These are phyloP conservation scores for Myocastor coypus DNA, from an alignment of 2,113 vertebrate genomes.

Conservation along the genomic window DNA sequence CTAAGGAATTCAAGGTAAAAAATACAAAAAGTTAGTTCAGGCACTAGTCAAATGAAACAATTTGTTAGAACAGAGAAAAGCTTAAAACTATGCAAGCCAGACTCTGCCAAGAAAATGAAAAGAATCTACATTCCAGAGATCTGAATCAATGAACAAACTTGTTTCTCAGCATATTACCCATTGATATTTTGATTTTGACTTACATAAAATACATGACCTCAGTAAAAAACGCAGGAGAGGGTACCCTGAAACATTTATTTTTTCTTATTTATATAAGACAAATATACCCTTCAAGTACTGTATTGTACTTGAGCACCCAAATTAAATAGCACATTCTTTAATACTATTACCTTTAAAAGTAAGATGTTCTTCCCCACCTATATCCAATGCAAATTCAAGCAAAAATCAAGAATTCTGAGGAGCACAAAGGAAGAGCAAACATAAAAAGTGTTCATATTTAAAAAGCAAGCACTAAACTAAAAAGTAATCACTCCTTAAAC, in stretches of 20 bases:
- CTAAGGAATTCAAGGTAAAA: conserved; percentile 65
- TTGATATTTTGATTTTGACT: conserved; percentile 65
- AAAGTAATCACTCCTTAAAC: neutral
- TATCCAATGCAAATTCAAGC: neutral
- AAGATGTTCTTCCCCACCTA: neutral
- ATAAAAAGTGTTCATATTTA: neutral
- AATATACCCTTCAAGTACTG: neutral
- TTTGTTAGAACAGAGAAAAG: conserved; percentile 71
- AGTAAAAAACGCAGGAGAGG: conserved; percentile 57
- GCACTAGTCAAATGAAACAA: conserved; percentile 66
- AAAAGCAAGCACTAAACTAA: neutral
- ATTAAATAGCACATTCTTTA: conserved; percentile 5
- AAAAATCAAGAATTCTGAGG: neutral
- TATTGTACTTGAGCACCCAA: neutral
- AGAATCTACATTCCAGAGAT: conserved; percentile 82
- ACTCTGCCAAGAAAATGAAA: conserved; percentile 79
- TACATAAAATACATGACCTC: conserved; percentile 64
- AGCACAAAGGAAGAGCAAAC: neutral
- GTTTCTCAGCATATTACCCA: conserved; percentile 69
- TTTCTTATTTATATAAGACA: neutral
- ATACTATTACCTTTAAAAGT: conserved; percentile 42
- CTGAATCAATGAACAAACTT: conserved; percentile 75
- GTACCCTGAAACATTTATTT: conserved; percentile 15
- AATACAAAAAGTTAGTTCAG: conserved; percentile 63
- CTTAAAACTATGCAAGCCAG: conserved; percentile 58